Evolutionary conservation across 2,797 vertebrate genomes (phyloP).

Genomic region (Helicolenus hilgendorfi): DNA sequence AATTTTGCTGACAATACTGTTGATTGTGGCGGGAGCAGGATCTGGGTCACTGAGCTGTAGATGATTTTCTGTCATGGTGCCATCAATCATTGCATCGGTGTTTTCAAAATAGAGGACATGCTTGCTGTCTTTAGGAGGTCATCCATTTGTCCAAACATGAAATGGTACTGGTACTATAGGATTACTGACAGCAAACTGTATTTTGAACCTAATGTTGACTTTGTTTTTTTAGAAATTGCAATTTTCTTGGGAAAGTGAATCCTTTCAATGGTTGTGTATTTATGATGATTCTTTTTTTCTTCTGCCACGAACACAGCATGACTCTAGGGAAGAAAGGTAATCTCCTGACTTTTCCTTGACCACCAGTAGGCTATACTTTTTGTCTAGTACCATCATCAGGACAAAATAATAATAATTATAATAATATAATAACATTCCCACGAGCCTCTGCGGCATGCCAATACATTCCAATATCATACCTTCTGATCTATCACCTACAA

Average conservation of each 20-base stretch:
- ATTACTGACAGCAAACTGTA: neutral
- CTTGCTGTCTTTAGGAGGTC: neutral
- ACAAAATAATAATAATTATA: no score
- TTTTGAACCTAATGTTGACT: neutral
- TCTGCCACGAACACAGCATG: neutral
- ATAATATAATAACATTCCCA: no score
- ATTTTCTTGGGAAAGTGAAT: neutral
- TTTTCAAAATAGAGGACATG: neutral
- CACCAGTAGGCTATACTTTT: neutral
- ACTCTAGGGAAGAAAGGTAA: neutral
- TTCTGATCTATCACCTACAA: constrained; percentile 1
- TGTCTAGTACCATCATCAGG: no score
- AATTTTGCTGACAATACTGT: constrained; percentile 2
- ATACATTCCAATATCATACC: neutral
- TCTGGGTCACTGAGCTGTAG: neutral
- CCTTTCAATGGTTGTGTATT: neutral
- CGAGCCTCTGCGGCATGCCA: neutral
- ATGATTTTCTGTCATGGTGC: neutral
- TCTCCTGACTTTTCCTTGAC: neutral
- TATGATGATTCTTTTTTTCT: neutral
- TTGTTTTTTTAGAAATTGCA: neutral
- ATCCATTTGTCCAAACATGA: neutral
- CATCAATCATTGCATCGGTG: neutral
- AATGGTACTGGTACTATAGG: neutral
- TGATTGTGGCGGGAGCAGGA: neutral